Evolutionary conservation across 2,888 invertebrate species (phyloP), one percentile per base, ranked within the genome.

Genomic region (Acleris holmiana): DNA sequence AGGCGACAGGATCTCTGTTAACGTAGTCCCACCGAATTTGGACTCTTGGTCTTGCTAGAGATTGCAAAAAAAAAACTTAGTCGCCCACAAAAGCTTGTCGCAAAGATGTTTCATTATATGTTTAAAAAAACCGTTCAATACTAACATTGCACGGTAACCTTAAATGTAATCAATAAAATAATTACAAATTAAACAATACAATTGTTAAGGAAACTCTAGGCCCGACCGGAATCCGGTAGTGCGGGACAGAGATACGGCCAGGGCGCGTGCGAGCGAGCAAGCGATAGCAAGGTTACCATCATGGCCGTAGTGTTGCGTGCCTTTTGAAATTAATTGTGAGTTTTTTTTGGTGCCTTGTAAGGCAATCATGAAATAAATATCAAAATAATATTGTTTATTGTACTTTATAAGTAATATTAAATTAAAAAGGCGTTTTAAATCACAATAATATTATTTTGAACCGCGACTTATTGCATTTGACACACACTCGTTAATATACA

Each of bases 181-280:
- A 18, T 64, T 64, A 44, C 47, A 29, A 47, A 54, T 48, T 41
- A 41, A 60, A 65, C 49, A 25, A 60, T 46, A 65, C 65, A 65
- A 57, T 47, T 47, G 46, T 55, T 59, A 44, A 65, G 59, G 64
- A 64, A 64, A 58, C 53, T 58, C 19, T 62, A 56, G 78, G 80
- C 78, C 73, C 81, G 77, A 69, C 77, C 75, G 87, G 89, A 90
- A 90, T 89, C 88, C 90, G 90, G 90, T 83, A 89, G 91, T 88
- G 69, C 73, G 83, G 76, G 88, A 89, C 69, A 68, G 70, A 71
- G 62, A 73, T 57, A 67, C 21, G 17, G 21, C 17, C 51, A 46
- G 25, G 58, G n/a, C 68, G 69, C 41, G 84, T 68, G 72, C 61
- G 83, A 89, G 76, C 76, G 84, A 77, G 89, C 86, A 68, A 67